Conservation (phyloP, 2,113 vertebrate genomes). For the Bufo gargarizans region DNA sequence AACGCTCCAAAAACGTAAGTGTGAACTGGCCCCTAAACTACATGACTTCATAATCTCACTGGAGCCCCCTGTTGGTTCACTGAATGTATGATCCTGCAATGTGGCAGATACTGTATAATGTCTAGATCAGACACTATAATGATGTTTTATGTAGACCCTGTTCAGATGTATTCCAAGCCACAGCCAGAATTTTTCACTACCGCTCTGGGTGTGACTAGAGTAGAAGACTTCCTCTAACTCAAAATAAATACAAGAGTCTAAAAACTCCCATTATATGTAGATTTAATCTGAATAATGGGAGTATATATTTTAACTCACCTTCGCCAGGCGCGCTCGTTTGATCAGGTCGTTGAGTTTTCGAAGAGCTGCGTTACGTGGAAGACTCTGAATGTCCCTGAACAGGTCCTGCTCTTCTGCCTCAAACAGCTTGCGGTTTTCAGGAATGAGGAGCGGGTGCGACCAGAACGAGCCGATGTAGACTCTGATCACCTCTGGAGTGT, state of each 20-base stretch:
- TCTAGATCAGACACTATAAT: too few relatives aligned
- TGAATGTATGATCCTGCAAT: too few relatives aligned
- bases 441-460: conserved; percentile 94
- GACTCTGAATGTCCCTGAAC: conserved; percentile 94
- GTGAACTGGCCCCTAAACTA: too few relatives aligned
- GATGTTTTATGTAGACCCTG: too few relatives aligned
- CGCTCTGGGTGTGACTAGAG: background rate
- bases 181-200: background rate
- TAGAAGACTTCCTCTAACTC: background rate
- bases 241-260: background rate
- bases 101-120: too few relatives aligned
- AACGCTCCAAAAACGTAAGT: too few relatives aligned
- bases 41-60: too few relatives aligned
- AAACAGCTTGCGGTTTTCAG: conserved; percentile 94
- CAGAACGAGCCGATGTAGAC: conserved; percentile 99
- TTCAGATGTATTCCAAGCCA: too few relatives aligned
- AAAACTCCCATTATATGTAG: too few relatives aligned
- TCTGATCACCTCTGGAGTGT: conserved; percentile 95
- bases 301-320: conserved; percentile 72
- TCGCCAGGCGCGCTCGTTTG: conserved; percentile 93
- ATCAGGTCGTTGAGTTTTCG: conserved; percentile 97
- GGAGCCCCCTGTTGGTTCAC: too few relatives aligned
- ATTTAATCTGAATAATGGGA: background rate
- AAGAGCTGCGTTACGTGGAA: conserved; percentile 93
- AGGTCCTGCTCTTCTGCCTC: conserved; percentile 96